Evolutionary conservation across 2,888 invertebrate genomes (phyloP), one percentile per base, ranked within the genome.

Genomic region (Lasioglossum lativentre): DNA sequence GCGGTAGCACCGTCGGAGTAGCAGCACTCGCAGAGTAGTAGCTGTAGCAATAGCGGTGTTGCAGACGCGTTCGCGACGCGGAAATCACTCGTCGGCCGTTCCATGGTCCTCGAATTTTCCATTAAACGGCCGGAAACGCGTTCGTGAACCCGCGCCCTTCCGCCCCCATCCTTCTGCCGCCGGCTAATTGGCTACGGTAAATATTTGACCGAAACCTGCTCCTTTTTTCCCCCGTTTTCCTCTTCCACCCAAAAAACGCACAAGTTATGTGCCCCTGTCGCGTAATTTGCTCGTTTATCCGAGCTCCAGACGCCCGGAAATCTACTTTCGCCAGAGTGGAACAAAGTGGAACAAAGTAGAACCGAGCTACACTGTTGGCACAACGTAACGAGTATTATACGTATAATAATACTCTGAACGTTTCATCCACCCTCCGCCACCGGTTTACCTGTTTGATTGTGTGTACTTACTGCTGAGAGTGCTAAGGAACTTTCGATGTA

Each of bases 171-270:
- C 34, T 73, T n/a, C 27, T 45, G 52, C 27, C 52, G 74, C 40
- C 59, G 68, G 59, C 75, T 84, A 78, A 86, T 86, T 84, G 84
- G 66, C 38, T 70, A 14, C n/a, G 81, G 47, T 59, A 86, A 86
- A 86, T 73, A 70, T 86, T 84, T 81, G 70, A 10, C 72, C 16
- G 16, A 23, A 30, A 71, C 12, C 59, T 59, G 16, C 19, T 38
- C 30, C 6, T 66, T 63, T 10, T 23, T 6, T 12, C 8, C 2
- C 34, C 19, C 70, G 75, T 81, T 78, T 73, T 72, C 75, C 78
- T 42, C 56, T 42, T 80, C 27, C 30, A 5, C 8, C 52, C 38
- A 34, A 30, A 34, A 34, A 66, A 66, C 30, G 66, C 66, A 34
- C 3, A 19, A 66, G 23, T 66, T 66, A 66, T 66, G 66, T 34